Conservation (phyloP, 2,113 vertebrate genomes). For the Dipodomys ordii region DNA sequence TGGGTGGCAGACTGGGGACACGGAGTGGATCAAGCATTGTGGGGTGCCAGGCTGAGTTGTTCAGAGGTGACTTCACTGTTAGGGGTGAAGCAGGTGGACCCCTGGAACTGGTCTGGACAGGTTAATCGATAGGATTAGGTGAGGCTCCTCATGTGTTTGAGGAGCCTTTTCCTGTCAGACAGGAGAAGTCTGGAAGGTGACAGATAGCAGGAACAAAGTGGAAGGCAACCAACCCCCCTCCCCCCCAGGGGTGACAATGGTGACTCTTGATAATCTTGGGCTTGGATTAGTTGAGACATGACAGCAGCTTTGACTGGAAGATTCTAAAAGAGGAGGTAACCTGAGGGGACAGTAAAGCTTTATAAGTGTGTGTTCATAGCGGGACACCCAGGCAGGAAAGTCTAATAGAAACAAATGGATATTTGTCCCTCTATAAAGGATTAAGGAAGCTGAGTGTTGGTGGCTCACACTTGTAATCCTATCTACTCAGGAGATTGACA, state of each 20-base stretch:
- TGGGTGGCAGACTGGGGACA: neutral
- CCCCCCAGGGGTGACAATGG: fast-evolving
- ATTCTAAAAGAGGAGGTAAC: neutral
- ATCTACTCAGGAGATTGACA: no score
- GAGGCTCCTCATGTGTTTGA: neutral
- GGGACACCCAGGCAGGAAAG: neutral
- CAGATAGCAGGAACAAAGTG: neutral
- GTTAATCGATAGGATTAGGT: neutral
- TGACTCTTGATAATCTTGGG: neutral
- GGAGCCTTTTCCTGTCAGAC: neutral
- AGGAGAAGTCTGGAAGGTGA: neutral
- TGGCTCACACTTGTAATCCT: no score
- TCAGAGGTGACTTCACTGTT: neutral
- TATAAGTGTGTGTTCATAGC: neutral
- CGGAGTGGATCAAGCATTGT: neutral
- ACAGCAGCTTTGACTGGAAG: neutral
- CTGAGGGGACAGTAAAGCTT: neutral
- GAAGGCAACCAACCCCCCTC: neutral
- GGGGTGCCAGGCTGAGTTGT: neutral
- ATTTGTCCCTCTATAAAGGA: neutral
- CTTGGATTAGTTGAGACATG: neutral
- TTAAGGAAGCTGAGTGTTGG: no score
- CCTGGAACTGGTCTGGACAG: neutral
- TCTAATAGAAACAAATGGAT: neutral
- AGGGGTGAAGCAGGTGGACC: neutral